A percentile compares a stretch with the other conserved stretches of the same genome.
Conservation (phyloP, 2,888 invertebrate species). For the Monoplex corrugatus region DNA sequence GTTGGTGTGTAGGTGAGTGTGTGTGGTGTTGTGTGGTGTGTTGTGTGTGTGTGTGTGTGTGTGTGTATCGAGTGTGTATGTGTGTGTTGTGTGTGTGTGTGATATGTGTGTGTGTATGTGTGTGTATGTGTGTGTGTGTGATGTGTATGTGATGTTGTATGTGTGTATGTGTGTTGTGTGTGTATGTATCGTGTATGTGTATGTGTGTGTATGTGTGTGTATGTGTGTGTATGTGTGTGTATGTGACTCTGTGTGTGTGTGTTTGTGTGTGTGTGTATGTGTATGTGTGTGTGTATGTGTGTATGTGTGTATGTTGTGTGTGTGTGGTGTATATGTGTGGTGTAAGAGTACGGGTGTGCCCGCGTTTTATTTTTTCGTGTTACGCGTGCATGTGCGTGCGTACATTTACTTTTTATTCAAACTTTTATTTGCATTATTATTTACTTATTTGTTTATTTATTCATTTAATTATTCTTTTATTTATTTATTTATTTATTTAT, state of each 20-base stretch:
- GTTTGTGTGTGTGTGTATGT: constrained; percentile 20
- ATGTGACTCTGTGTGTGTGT: not conserved
- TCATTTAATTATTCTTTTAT: too few relatives aligned
- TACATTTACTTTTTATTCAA: too few relatives aligned
- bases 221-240: not conserved
- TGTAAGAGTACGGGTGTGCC: too few relatives aligned
- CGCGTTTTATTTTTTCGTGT: not conserved
- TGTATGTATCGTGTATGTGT: not conserved
- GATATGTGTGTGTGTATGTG: not conserved
- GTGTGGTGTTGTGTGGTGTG: not conserved
- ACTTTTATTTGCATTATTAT: too few relatives aligned
- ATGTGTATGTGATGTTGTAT: not conserved
- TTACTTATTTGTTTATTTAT: too few relatives aligned
- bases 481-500: too few relatives aligned
- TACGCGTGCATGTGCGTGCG: not conserved
- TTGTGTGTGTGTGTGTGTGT: not conserved
- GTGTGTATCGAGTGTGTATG: too few relatives aligned
- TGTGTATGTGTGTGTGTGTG: not conserved
- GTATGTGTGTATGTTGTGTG: too few relatives aligned
- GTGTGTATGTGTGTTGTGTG: not conserved
- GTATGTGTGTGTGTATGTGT: not conserved
- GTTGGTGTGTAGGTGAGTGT: not conserved
- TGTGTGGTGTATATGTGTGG: too few relatives aligned
- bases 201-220: not conserved
- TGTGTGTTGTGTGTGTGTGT: not conserved